Conservation (phyloP, 2,113 vertebrate genomes). For the Epinephelus lanceolatus region DNA sequence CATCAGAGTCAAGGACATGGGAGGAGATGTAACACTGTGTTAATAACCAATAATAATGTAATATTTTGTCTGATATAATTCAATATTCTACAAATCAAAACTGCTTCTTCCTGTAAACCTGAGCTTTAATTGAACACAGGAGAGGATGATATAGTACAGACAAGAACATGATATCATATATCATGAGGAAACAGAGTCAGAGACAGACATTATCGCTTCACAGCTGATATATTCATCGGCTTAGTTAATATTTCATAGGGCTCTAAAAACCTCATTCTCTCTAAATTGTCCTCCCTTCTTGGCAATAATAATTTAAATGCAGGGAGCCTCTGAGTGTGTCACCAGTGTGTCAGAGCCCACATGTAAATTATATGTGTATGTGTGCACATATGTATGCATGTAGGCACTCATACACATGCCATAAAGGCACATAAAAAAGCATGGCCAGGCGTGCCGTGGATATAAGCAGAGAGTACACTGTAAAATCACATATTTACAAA, state of each 20-base stretch:
- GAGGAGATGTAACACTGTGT: neutral
- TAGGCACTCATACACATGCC: slow-evolving; percentile 39
- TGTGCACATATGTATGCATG: slow-evolving; percentile 58
- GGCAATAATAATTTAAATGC: slow-evolving; percentile 77
- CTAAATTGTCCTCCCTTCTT: slow-evolving; percentile 74
- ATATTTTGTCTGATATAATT: slow-evolving; percentile 29
- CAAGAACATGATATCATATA: slow-evolving; percentile 51
- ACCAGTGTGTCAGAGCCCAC: slow-evolving; percentile 45
- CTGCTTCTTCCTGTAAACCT: slow-evolving; percentile 14
- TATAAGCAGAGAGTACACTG: neutral
- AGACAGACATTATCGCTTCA: slow-evolving; percentile 58
- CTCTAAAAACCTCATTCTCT: slow-evolving; percentile 81
- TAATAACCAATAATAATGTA: neutral
- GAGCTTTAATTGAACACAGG: slow-evolving; percentile 50
- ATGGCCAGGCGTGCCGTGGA: neutral
- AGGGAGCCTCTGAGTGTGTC: slow-evolving; percentile 56
- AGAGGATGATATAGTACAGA: slow-evolving; percentile 17
- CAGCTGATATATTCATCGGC: slow-evolving; percentile 79
- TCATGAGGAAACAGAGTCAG: slow-evolving; percentile 48
- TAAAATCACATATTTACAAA: slow-evolving; percentile 6
- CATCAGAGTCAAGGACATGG: slow-evolving; percentile 3
- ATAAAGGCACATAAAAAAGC: slow-evolving; percentile 57
- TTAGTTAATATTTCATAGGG: slow-evolving; percentile 82
- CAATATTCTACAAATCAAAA: neutral
- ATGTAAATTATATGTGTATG: slow-evolving; percentile 68